Evolutionary conservation across 2,113 vertebrate genomes (phyloP), one percentile per base, ranked within the genome.

Genomic region (Apus apus): DNA sequence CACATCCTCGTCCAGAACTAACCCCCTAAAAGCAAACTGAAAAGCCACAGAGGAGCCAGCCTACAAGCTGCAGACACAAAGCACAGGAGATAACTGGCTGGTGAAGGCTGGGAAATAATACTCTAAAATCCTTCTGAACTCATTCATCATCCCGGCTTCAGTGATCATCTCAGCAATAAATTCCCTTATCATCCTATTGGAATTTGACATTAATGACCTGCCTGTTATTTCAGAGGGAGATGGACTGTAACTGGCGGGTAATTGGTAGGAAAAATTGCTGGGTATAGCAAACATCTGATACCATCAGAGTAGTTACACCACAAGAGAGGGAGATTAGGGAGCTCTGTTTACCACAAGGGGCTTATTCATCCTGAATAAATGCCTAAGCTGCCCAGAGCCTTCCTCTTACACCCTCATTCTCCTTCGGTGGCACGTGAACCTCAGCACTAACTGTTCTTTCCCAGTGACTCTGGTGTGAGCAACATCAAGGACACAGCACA

Each of bases 201-300:
- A 90, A 95, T 90, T 91, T 58, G 85, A 65, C 86, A 85, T 56
- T 57, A 93, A 74, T 91, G 87, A 75, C 82, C 87, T 83, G 90
- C 67, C 71, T 96, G 93, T 88, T 96, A 86, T 92, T 97, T 60
- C 95, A 92, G 93, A 88, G 79, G 83, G 88, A 93, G 85, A 84
- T 88, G 83, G 72, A 64, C 79, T 93, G 92, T 71, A 81, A 78
- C 64, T 9, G 3, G 36, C 2, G 72, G 79, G 93, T 94, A 94
- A 95, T 89, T 94, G 95, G 87, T 32, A 89, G 95, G 88, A 95
- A 95, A 96, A 90, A 89, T 81, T 23, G 34, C 79, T 2, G 25
- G 53, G 74, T 86, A 25, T 45, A 90, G 88, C 64, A 62, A 75
- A 92, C 93, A 78, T 77, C 79, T 40, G 92, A 93, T 86, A 65